These are phyloP conservation scores for Bursaphelenchus okinawaensis DNA, from an alignment of 2,888 invertebrate species.

Conservation along the genomic window DNA sequence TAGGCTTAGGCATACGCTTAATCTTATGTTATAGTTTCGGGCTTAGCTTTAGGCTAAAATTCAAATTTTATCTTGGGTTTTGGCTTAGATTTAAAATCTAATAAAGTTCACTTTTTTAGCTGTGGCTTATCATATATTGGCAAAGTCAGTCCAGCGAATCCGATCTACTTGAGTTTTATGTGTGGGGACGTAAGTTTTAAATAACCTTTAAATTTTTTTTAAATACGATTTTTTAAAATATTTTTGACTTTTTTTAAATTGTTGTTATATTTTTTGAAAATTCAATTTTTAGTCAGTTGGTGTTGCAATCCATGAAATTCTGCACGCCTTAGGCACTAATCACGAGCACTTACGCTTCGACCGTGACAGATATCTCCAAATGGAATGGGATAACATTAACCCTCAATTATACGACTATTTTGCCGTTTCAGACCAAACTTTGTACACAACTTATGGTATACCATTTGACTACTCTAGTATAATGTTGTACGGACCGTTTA, in stretches of 20 bases:
- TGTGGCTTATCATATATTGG: conserved; percentile 55
- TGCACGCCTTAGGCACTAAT: conserved; percentile 51
- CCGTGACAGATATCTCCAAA: conserved; percentile 37
- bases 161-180: conserved; percentile 51
- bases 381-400: conserved; percentile 53
- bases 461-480: conserved; percentile 47
- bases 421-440: conserved; percentile 47
- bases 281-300: conserved; percentile 31
- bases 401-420: conserved; percentile 55
- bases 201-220: background rate
- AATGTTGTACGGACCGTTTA: conserved; percentile 54
- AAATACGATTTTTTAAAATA: background rate
- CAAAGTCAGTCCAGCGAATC: conserved; percentile 46
- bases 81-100: conserved; percentile 8
- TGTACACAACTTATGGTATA: conserved; percentile 47
- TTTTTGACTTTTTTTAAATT: conserved; percentile 1
- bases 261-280: background rate
- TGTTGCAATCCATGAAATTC: conserved; percentile 49
- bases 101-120: conserved; percentile 26
- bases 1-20: too few species aligned
- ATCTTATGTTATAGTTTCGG: background rate
- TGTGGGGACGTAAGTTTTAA: conserved; percentile 44
- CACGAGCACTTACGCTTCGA: conserved; percentile 53
- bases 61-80: background rate
- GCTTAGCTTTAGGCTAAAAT: background rate